A percentile compares a stretch with the other conserved stretches of the same genome.
These are phyloP conservation scores for Carollia perspicillata DNA, from an alignment of 2,113 vertebrate genomes.

Conservation along the genomic window DNA sequence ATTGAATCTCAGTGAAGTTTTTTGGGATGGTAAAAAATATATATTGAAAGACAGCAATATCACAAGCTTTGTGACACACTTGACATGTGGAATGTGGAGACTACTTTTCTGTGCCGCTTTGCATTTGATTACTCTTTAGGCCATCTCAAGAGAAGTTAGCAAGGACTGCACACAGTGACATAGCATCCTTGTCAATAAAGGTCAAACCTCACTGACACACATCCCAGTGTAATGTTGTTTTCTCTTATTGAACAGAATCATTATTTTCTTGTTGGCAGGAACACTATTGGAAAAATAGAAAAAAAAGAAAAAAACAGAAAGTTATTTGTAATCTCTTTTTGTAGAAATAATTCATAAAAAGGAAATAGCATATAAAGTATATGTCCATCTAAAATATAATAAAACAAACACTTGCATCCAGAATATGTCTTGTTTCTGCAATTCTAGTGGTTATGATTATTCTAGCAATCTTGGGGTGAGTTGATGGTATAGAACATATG, in stretches of 20 bases:
- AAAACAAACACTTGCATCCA: not conserved
- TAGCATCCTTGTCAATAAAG: constrained; percentile 31
- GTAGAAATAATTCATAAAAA: constrained; percentile 27
- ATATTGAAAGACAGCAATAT: not conserved
- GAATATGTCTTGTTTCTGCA: not conserved
- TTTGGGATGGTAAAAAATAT: not conserved
- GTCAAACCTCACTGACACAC: constrained; percentile 55
- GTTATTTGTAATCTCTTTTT: not conserved
- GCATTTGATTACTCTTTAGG: constrained; percentile 28
- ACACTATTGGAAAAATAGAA: not conserved
- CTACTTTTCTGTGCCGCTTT: not conserved
- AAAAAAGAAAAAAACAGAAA: not conserved
- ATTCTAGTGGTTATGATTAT: not conserved
- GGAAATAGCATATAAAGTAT: not conserved
- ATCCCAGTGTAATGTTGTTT: constrained; percentile 49
- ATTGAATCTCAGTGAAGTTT: not conserved
- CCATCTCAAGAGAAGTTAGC: constrained; percentile 14
- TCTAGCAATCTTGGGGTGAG: not conserved
- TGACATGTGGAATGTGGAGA: not conserved
- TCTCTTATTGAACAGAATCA: constrained; percentile 17
- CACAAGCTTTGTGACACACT: not conserved
- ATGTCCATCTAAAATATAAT: not conserved
- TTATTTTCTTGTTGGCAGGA: constrained; percentile 45
- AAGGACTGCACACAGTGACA: constrained; percentile 47
- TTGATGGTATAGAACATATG: not conserved